These are phyloP conservation scores for Balaenoptera acutorostrata DNA, from an alignment of 2,113 vertebrate genomes.

Conservation along the genomic window DNA sequence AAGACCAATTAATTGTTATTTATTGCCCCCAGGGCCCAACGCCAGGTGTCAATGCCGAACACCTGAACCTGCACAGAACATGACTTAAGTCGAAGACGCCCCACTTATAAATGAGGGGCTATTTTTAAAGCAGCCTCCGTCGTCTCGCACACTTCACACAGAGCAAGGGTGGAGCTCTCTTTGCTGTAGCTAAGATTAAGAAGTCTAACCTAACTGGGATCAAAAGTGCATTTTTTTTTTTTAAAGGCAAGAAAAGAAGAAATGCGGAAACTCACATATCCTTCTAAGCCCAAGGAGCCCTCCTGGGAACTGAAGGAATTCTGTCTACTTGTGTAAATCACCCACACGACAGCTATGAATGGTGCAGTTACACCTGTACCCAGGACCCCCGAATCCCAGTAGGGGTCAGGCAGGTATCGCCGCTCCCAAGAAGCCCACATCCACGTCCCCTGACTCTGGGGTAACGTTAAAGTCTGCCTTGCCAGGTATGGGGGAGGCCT, in stretches of 20 bases:
- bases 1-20: neutral
- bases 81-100: neutral
- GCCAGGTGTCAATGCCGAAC: neutral
- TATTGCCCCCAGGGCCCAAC: neutral
- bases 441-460: neutral
- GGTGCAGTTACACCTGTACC: neutral
- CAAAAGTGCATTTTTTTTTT: slow-evolving; percentile 16
- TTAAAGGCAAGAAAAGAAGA: neutral
- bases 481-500: neutral
- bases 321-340: neutral
- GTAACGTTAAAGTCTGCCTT: neutral
- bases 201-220: slow-evolving; percentile 46
- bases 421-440: neutral
- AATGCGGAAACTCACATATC: neutral
- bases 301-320: neutral
- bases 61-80: neutral
- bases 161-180: neutral
- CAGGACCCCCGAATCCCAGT: neutral
- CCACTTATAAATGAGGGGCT: neutral
- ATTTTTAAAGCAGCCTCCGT: neutral
- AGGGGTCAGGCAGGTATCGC: neutral
- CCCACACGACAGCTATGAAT: neutral
- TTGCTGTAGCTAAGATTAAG: slow-evolving; percentile 11
- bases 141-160: neutral
- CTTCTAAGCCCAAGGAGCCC: neutral